These are phyloP conservation scores for Morpho helenor DNA, from an alignment of 2,888 invertebrate species.

Conservation along the genomic window DNA sequence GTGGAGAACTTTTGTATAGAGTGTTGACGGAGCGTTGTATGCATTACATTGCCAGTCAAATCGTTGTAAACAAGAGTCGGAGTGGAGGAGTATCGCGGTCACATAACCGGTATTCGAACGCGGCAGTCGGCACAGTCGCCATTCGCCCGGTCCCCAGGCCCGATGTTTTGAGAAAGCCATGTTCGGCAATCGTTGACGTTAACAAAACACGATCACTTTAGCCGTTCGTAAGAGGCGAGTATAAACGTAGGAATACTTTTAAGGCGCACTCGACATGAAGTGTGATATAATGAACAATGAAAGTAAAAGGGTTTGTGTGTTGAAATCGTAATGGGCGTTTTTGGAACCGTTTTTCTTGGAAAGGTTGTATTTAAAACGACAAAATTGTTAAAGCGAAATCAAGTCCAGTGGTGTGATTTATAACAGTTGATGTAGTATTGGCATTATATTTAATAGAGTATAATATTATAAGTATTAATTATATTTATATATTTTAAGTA, in stretches of 20 bases:
- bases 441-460: too few species aligned
- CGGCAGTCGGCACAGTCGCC: slow-evolving; percentile 47
- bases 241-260: slow-evolving; percentile 44
- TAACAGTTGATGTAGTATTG: too few species aligned
- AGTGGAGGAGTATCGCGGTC: slow-evolving; percentile 73
- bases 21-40: slow-evolving; percentile 49
- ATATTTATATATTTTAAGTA: too few species aligned
- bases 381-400: slow-evolving; percentile 1
- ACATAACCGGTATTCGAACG: slow-evolving; percentile 77
- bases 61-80: slow-evolving; percentile 38
- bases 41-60: slow-evolving; percentile 32
- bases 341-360: slow-evolving; percentile 10
- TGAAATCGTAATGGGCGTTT: slow-evolving; percentile 14
- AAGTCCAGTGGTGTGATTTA: neutral
- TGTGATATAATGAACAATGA: slow-evolving; percentile 27
- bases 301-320: slow-evolving; percentile 24
- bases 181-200: slow-evolving; percentile 64
- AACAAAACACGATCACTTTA: slow-evolving; percentile 66
- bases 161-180: slow-evolving; percentile 76
- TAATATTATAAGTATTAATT: too few species aligned
- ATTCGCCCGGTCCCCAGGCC: slow-evolving; percentile 55
- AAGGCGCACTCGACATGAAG: slow-evolving; percentile 30
- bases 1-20: slow-evolving; percentile 21
- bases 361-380: neutral
- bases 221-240: slow-evolving; percentile 47